Evolutionary conservation across 2,888 invertebrate species (phyloP), one percentile per base, ranked within the genome.

Genomic region (Kuschelorhynchus macadamiae): DNA sequence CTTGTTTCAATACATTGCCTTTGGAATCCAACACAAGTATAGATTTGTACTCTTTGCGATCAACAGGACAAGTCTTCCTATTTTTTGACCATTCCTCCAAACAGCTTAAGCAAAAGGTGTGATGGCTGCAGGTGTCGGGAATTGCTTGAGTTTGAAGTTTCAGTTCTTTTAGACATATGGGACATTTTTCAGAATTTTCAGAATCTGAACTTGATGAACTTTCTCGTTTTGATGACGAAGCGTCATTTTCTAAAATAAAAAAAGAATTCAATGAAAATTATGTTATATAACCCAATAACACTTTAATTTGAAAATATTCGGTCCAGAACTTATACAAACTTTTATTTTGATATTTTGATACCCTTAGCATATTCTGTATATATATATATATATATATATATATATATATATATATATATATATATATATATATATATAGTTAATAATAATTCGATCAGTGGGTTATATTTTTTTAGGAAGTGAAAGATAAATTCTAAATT

Each of bases 21-120:
- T 21, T 30, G 0, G 39, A 18, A 52, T 69, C 59, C 41, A 68
- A 52, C n/a, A 59, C 62, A 47, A 68, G 55, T 41, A 68, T 69
- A 1, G 66, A 68, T 9, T 33, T 4, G 44, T 62, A 71, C 42
- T 65, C 59, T 18, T 50, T 64, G 1, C 71, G 47, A 36, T 71
- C 71, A 1, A 71, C 68, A 18, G 71, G 71, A 41, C 71, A 71
- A n/a, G 59, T 68, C 1, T 21, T 57, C 53, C 41, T 71, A 1
- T 41, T 61, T 53, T 71, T 71, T n/a, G 62, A 59, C 71, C 71
- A 71, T 55, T 64, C 66, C 17, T 65, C 53, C 47, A 71, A 25
- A 25, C 71, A 71, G 20, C 20, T 14, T n/a, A 68, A 44, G 21
- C 71, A 71, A 39, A 71, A 71, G 1, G 60, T 64, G 47, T 71